A percentile compares a stretch with the other conserved stretches of the same genome.
These are phyloP conservation scores for Dendroctonus ponderosae DNA, from an alignment of 1,140 invertebrate genomes.

Conservation along the genomic window DNA sequence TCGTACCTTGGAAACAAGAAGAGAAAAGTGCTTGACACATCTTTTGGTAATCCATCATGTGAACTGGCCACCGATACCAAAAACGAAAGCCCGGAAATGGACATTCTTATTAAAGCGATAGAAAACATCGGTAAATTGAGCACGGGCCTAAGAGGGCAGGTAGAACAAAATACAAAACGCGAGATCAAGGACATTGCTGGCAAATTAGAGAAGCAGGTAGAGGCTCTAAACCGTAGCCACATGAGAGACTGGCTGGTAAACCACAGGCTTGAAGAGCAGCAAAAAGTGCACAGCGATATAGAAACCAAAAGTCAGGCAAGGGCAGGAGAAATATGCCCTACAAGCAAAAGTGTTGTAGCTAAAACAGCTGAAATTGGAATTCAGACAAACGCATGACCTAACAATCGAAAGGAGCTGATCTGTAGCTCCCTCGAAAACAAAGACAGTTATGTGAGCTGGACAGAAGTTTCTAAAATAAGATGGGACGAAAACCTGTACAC, in stretches of 20 bases:
- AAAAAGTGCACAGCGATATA: background rate
- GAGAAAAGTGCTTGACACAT: too few species aligned
- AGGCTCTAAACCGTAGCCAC: background rate
- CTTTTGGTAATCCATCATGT: too few species aligned
- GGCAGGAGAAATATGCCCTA: too few species aligned
- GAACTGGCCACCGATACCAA: background rate
- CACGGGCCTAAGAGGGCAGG: background rate
- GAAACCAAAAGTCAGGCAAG: background rate
- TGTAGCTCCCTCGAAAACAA: too few species aligned
- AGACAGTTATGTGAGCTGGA: too few species aligned
- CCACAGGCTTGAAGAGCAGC: background rate
- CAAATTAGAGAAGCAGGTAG: conserved; percentile 6
- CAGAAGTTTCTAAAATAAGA: too few species aligned
- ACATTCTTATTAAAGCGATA: background rate
- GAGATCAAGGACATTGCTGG: conserved; percentile 6
- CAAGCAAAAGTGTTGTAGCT: too few species aligned
- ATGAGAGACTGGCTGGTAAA: background rate
- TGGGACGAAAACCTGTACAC: too few species aligned
- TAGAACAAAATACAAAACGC: conserved; percentile 4
- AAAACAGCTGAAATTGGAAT: too few species aligned
- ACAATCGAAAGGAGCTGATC: too few species aligned
- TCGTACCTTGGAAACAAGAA: too few species aligned
- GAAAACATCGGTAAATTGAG: background rate
- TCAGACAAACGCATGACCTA: too few species aligned
- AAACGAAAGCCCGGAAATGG: background rate